Percentiles rank a stretch among this genome's conserved stretches.
Evolutionary conservation across 2,797 vertebrate genomes (phyloP).

Genomic region (Gadopsis marmoratus): DNA sequence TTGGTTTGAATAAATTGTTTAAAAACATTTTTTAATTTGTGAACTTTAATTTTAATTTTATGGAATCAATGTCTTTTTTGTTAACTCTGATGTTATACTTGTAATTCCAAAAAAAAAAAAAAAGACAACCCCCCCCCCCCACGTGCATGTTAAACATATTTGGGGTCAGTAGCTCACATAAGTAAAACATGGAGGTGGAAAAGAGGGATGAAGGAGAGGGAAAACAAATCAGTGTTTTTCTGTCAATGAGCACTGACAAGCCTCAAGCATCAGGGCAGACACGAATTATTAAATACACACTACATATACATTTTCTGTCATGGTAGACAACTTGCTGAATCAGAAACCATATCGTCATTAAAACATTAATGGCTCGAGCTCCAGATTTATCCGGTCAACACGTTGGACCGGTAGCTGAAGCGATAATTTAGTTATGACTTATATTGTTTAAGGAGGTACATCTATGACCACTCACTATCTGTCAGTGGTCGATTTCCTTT

Average conservation of each 20-base stretch:
- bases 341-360: slow-evolving; percentile 32
- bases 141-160: neutral
- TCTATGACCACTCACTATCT: neutral
- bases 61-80: too few species aligned
- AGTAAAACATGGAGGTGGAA: neutral
- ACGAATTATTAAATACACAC: slow-evolving; percentile 67
- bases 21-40: too few species aligned
- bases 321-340: slow-evolving; percentile 29
- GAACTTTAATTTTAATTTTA: too few species aligned
- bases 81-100: too few species aligned
- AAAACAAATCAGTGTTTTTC: slow-evolving; percentile 62
- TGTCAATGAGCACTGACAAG: slow-evolving; percentile 37
- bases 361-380: slow-evolving; percentile 19
- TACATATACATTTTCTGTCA: slow-evolving; percentile 47
- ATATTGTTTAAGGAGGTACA: neutral
- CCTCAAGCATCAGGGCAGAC: slow-evolving; percentile 37
- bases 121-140: too few species aligned
- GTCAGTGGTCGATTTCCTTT: slow-evolving; percentile 20
- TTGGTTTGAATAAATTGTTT: too few species aligned
- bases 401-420: neutral
- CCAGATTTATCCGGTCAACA: neutral
- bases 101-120: too few species aligned
- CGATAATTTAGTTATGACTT: neutral
- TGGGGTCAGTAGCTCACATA: slow-evolving; percentile 20
- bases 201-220: slow-evolving; percentile 16